Evolutionary conservation across 2,888 invertebrate genomes (phyloP).

Genomic region (Agrilus mali): DNA sequence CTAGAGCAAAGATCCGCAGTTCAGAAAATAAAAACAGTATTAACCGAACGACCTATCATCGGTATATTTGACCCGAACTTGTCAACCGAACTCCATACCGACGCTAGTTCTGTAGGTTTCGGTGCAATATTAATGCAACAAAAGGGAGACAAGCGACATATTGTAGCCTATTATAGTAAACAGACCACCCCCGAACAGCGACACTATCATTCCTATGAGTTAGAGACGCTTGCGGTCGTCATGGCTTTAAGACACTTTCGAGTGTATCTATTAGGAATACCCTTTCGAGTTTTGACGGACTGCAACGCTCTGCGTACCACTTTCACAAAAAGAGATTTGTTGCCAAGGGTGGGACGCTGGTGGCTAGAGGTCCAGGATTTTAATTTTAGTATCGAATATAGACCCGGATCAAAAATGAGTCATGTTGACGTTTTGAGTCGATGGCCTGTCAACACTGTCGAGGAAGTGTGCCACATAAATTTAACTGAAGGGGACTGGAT

Average conservation of each 20-base stretch:
- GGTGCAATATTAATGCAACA: slow-evolving; percentile 3
- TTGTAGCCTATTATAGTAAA: slow-evolving; percentile 6
- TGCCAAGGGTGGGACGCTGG: no score
- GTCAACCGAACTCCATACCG: slow-evolving; percentile 3
- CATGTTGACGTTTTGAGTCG: slow-evolving; percentile 13
- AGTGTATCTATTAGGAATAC: slow-evolving; percentile 13
- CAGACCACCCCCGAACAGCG: slow-evolving; percentile 4
- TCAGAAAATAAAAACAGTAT: no score
- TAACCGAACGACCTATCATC: neutral
- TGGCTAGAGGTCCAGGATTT: no score
- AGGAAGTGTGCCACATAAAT: slow-evolving; percentile 3
- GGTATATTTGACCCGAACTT: slow-evolving; percentile 3
- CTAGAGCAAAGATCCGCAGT: no score
- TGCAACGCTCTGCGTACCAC: slow-evolving; percentile 15
- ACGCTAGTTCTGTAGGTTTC: slow-evolving; percentile 4
- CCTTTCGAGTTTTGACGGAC: slow-evolving; percentile 16
- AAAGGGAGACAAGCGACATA: neutral
- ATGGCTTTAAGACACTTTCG: slow-evolving; percentile 12
- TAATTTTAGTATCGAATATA: slow-evolving; percentile 19
- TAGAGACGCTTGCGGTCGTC: slow-evolving; percentile 14
- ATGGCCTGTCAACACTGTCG: slow-evolving; percentile 4
- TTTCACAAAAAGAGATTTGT: slow-evolving; percentile 13
- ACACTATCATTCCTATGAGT: slow-evolving; percentile 10
- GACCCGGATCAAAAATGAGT: slow-evolving; percentile 19
- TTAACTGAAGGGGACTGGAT: slow-evolving; percentile 16